Percentiles rank a stretch among this genome's conserved stretches.
phyloP scores from a whole-genome alignment of 2,888 invertebrate genomes.

The Pheosia gnoma region DNA sequence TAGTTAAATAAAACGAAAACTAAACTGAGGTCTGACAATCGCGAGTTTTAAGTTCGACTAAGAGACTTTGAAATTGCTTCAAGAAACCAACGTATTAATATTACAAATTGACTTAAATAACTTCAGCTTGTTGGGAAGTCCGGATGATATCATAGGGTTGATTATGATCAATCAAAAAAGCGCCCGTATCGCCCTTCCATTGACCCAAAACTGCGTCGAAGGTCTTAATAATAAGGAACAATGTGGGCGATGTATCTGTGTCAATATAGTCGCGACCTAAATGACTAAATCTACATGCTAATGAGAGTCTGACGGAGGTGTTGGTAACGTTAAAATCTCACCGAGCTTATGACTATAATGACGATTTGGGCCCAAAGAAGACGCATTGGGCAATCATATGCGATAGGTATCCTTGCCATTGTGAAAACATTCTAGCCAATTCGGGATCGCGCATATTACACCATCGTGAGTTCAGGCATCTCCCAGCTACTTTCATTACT shows the following conservation, averaged over 20 bases:
- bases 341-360: slow-evolving; percentile 21
- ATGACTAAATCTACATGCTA: slow-evolving; percentile 62
- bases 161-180: neutral
- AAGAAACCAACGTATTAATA: too few relatives aligned
- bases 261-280: slow-evolving; percentile 59
- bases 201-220: slow-evolving; percentile 34
- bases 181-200: slow-evolving; percentile 13
- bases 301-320: slow-evolving; percentile 40
- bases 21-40: too few relatives aligned
- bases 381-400: neutral
- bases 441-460: too few relatives aligned
- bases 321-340: slow-evolving; percentile 17
- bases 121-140: too few relatives aligned
- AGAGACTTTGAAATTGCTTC: too few relatives aligned
- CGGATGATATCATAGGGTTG: neutral
- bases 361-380: neutral
- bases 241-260: slow-evolving; percentile 57
- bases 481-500: too few relatives aligned
- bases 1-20: too few relatives aligned
- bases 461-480: too few relatives aligned
- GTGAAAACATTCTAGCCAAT: too few relatives aligned
- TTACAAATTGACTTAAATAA: too few relatives aligned
- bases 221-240: slow-evolving; percentile 52
- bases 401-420: neutral
- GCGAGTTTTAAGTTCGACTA: too few relatives aligned